phyloP scores from a whole-genome alignment of 2,888 invertebrate species.

The Linyphia triangularis region DNA sequence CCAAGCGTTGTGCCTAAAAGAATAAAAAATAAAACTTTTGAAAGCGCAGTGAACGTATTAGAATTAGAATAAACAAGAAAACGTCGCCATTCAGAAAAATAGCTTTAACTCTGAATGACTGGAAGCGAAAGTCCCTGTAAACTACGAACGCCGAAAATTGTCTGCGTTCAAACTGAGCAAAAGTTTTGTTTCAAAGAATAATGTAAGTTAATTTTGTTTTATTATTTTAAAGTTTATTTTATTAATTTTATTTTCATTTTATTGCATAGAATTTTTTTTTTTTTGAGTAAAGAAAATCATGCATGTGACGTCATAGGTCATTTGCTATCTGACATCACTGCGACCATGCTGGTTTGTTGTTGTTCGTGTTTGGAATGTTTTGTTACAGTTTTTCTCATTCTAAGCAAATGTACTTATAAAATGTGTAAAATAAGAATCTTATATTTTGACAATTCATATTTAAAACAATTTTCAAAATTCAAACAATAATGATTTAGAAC shows the following conservation, averaged over 20 bases:
- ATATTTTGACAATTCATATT: too few species aligned
- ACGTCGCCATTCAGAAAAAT: conserved; percentile 57
- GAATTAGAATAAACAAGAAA: conserved; percentile 50
- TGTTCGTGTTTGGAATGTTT: too few species aligned
- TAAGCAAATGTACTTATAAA: too few species aligned
- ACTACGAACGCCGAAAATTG: conserved; percentile 7
- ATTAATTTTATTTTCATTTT: background rate
- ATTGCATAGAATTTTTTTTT: background rate
- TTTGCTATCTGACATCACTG: too few species aligned
- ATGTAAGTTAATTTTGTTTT: conserved; percentile 5
- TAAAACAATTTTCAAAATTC: too few species aligned
- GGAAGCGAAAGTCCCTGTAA: too few species aligned
- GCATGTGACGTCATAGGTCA: too few species aligned
- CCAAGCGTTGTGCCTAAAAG: conserved; percentile 50
- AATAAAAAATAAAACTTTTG: conserved; percentile 37
- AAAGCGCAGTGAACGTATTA: conserved; percentile 45
- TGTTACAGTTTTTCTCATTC: too few species aligned
- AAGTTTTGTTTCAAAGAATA: background rate
- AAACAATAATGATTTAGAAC: too few species aligned
- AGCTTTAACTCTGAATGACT: conserved; percentile 36
- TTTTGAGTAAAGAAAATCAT: too few species aligned
- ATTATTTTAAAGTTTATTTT: background rate
- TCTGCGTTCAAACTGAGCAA: conserved; percentile 15
- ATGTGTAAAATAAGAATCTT: too few species aligned
- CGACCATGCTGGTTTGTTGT: too few species aligned